Evolutionary conservation across 1,140 invertebrate species (phyloP).

Genomic region (Drosophila lacteicornis): DNA sequence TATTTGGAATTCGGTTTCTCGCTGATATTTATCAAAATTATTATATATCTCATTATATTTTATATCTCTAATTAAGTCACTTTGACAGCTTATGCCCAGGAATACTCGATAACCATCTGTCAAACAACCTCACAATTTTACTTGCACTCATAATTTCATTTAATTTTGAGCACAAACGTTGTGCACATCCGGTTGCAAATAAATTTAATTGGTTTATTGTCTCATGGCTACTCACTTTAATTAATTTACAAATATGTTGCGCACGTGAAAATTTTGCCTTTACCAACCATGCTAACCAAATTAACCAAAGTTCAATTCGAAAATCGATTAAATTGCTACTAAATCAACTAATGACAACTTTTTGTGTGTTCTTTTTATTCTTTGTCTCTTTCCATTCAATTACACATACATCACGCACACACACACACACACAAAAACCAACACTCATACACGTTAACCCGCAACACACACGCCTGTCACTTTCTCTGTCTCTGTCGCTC

Average conservation of each 20-base stretch:
- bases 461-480: slow-evolving; percentile 43
- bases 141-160: slow-evolving; percentile 26
- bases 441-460: slow-evolving; percentile 20
- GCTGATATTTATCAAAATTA: background rate
- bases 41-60: background rate
- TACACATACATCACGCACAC: slow-evolving; percentile 56
- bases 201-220: slow-evolving; percentile 20
- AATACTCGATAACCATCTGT: slow-evolving; percentile 22
- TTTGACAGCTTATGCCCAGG: slow-evolving; percentile 10
- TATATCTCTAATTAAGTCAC: background rate
- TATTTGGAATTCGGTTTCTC: background rate
- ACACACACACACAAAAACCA: slow-evolving; percentile 32
- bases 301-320: slow-evolving; percentile 34
- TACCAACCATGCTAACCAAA: slow-evolving; percentile 36
- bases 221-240: slow-evolving; percentile 10
- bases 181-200: slow-evolving; percentile 31
- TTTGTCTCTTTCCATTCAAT: slow-evolving; percentile 80
- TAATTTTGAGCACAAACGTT: slow-evolving; percentile 16
- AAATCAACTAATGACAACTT: slow-evolving; percentile 73
- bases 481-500: slow-evolving; percentile 27
- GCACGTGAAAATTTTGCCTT: slow-evolving; percentile 35
- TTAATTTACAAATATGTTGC: slow-evolving; percentile 19
- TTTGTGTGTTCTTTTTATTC: slow-evolving; percentile 78
- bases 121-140: slow-evolving; percentile 16
- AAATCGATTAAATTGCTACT: slow-evolving; percentile 61